A percentile compares a stretch with the other conserved stretches of the same genome.
These are phyloP conservation scores for Suillia variegata DNA, from an alignment of 2,888 invertebrate genomes.

Conservation along the genomic window DNA sequence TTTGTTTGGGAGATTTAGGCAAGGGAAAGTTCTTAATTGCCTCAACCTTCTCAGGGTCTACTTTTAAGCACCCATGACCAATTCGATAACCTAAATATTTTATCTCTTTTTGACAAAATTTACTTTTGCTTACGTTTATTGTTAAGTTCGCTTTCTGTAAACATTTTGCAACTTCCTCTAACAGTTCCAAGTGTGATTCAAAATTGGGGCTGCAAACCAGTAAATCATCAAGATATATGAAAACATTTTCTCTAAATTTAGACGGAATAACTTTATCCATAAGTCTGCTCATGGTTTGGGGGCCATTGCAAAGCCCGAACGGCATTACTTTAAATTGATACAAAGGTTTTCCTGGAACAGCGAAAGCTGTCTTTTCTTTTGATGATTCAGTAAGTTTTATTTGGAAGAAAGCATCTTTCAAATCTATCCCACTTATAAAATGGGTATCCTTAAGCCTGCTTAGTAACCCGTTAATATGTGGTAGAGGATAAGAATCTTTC, in stretches of 20 bases:
- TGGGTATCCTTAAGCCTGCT: conserved; percentile 11
- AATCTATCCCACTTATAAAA: conserved; percentile 9
- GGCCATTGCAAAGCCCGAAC: conserved; percentile 17
- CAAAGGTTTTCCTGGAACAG: conserved; percentile 29
- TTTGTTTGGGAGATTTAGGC: too few relatives aligned
- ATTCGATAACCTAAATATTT: conserved; percentile 9
- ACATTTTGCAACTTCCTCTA: conserved; percentile 2
- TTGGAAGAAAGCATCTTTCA: conserved; percentile 3
- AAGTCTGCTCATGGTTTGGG: conserved; percentile 15
- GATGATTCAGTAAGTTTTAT: background rate
- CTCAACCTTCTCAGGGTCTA: conserved; percentile 1
- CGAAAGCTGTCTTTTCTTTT: conserved; percentile 30
- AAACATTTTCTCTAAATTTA: conserved; percentile 3
- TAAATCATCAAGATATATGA: conserved; percentile 14
- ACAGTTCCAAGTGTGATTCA: background rate
- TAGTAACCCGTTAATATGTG: conserved; percentile 13
- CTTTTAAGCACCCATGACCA: conserved; percentile 1
- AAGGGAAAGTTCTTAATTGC: background rate
- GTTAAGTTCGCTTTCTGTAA: background rate
- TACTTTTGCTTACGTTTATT: conserved; percentile 9
- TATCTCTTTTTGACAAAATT: conserved; percentile 3
- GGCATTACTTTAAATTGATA: conserved; percentile 25
- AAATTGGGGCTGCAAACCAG: conserved; percentile 1
- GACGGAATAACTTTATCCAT: conserved; percentile 14
- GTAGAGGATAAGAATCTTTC: conserved; percentile 14